Evolutionary conservation across 2,888 invertebrate genomes (phyloP).

Genomic region (Thera britannica): DNA sequence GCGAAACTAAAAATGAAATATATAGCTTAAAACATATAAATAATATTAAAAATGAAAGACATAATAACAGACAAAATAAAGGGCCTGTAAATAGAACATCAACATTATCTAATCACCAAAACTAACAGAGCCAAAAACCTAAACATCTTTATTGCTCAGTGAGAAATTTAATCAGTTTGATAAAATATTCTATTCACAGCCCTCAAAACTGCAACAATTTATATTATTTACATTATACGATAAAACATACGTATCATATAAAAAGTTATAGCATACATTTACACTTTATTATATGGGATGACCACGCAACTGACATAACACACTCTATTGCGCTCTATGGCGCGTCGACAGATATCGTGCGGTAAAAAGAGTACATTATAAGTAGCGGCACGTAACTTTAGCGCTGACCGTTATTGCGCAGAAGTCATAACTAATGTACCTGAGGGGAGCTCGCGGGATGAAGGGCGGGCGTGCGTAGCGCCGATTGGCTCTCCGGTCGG

Average conservation of each 20-base stretch:
- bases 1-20: not conserved
- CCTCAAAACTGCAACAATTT: slow-evolving; percentile 14
- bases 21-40: not conserved
- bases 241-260: slow-evolving; percentile 32
- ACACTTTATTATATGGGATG: slow-evolving; percentile 25
- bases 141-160: slow-evolving; percentile 10
- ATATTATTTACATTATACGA: slow-evolving; percentile 27
- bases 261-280: slow-evolving; percentile 43
- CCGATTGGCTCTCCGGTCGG: no score
- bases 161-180: slow-evolving; percentile 3
- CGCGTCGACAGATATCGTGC: not conserved
- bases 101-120: not conserved
- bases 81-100: slow-evolving; percentile 14
- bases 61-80: not conserved
- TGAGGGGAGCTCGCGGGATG: no score
- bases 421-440: no score
- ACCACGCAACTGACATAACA: not conserved
- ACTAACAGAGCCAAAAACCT: slow-evolving; percentile 13
- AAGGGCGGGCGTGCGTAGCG: no score
- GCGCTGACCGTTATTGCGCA: no score
- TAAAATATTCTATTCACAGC: slow-evolving; percentile 18
- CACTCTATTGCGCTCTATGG: not conserved
- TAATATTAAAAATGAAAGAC: not conserved
- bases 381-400: no score
- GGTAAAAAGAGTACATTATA: no score